phyloP scores from a whole-genome alignment of 2,888 invertebrate genomes.

The Acleris cristana region DNA sequence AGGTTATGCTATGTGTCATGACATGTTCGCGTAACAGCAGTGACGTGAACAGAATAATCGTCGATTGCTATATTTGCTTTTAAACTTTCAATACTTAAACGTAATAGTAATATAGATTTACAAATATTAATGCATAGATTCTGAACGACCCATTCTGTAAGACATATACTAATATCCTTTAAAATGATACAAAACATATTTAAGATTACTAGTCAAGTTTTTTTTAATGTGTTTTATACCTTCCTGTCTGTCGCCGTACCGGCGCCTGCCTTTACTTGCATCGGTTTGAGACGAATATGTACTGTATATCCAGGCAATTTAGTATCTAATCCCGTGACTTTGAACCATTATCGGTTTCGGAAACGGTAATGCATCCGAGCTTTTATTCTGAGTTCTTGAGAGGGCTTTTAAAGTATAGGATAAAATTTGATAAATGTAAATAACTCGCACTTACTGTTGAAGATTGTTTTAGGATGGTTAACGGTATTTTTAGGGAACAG shows the following conservation, averaged over 20 bases:
- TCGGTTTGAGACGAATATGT: not conserved
- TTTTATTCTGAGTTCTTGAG: constrained; percentile 37
- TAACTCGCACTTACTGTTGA: constrained; percentile 42
- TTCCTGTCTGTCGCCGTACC: constrained; percentile 17
- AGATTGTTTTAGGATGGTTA: not conserved
- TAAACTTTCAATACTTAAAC: too few species aligned
- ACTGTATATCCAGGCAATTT: not conserved
- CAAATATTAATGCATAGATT: not conserved
- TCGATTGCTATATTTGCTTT: too few species aligned
- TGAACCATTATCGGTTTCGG: constrained; percentile 31
- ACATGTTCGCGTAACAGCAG: too few species aligned
- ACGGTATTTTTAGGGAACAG: constrained; percentile 15
- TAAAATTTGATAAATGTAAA: constrained; percentile 31
- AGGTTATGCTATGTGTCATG: too few species aligned
- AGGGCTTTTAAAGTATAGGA: constrained; percentile 31
- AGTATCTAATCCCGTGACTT: not conserved
- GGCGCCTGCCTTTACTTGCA: constrained; percentile 13
- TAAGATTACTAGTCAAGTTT: not conserved
- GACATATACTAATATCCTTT: not conserved
- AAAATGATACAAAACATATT: constrained; percentile 8
- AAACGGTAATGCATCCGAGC: constrained; percentile 40
- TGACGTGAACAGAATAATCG: too few species aligned
- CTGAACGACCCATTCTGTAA: not conserved
- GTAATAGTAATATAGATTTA: too few species aligned
- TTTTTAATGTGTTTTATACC: constrained; percentile 21